Base-by-base conservation (phyloP, 2,113 vertebrate species). In the Brevimyrus niger region DNA sequence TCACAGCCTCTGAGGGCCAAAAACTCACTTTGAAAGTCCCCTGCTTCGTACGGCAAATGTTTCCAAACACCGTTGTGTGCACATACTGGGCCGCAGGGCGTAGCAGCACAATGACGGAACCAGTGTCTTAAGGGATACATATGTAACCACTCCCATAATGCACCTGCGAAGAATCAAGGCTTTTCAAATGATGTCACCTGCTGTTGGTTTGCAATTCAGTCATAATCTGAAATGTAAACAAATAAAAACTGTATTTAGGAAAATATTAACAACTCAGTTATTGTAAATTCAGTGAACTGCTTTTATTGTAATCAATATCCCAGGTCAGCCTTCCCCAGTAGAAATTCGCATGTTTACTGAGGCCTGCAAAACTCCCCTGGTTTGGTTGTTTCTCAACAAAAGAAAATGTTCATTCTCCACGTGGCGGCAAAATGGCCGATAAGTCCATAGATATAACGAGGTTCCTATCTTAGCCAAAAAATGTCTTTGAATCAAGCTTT, bases 11-110 rank as follows among this genome's bases (percentile, higher is more conserved):
- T 83, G 80, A 87, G 58, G 61, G 84, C 85, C 89, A 42, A 73
- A 80, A 76, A 69, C 83, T 89, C 82, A 61, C 53, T 89, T 69
- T 86, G 82, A 51, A 86, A 86, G 82, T 86, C 35, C 55, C 55
- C 89, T 65, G 53, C 23, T 61, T 85, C 44, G 44, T 23, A 38
- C 69, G 35, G 44, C 35, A 48, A 89, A 82, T 27, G 21, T 38
- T 83, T 82, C 35, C 48, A 35, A 19, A 89, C 50, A 50, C 46
- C 19, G 51, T 82, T 47, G 80, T 46, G 21, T 55, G 76, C 73
- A 46, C 88, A 55, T 83, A 38, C 53, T 85, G 80, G 50, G 6
- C 50, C 38, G 46, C 27, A 15, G 69, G 88, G 65, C 44, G 19
- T 69, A 17, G 31, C n/a, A 89, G 38, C 51, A 21, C 50, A 38